Conservation (phyloP, 2,797 vertebrate genomes). For the Siniperca scherzeri region DNA sequence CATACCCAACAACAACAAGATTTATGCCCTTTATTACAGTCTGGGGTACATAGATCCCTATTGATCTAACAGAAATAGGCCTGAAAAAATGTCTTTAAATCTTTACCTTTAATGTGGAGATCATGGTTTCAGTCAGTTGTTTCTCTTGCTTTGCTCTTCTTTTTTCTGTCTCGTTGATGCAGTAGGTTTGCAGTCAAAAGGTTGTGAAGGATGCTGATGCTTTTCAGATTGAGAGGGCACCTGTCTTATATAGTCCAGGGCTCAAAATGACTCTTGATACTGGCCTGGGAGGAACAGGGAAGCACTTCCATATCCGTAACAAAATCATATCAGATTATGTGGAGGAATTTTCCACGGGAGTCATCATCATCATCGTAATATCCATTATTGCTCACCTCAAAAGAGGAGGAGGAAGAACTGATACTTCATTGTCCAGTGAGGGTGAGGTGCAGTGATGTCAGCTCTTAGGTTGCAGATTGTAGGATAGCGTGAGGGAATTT, state of each 20-base stretch:
- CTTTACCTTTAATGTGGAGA: constrained; percentile 76
- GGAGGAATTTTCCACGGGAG: constrained; percentile 18
- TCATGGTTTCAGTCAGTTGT: constrained; percentile 70
- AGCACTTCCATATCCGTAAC: constrained; percentile 17
- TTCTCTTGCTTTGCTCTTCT: constrained; percentile 7
- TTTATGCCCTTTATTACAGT: background rate
- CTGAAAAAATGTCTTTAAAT: background rate
- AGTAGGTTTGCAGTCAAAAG: constrained; percentile 27
- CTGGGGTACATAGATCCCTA: background rate
- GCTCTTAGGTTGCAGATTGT: constrained; percentile 7
- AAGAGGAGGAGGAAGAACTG: constrained; percentile 30
- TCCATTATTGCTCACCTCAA: background rate
- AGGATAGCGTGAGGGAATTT: constrained; percentile 31
- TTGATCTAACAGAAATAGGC: background rate
- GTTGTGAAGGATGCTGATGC: constrained; percentile 53
- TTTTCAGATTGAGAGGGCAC: constrained; percentile 18
- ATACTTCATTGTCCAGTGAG: constrained; percentile 21
- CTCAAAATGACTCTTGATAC: constrained; percentile 27
- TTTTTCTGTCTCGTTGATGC: constrained; percentile 21
- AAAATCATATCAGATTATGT: constrained; percentile 16
- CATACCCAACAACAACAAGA: background rate
- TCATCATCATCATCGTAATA: background rate
- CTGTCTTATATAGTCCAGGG: constrained; percentile 76
- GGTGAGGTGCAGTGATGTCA: constrained; percentile 55
- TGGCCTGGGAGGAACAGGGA: constrained; percentile 21